Conservation (phyloP, 1,140 invertebrate species). For the Hylyphantes graminicola region DNA sequence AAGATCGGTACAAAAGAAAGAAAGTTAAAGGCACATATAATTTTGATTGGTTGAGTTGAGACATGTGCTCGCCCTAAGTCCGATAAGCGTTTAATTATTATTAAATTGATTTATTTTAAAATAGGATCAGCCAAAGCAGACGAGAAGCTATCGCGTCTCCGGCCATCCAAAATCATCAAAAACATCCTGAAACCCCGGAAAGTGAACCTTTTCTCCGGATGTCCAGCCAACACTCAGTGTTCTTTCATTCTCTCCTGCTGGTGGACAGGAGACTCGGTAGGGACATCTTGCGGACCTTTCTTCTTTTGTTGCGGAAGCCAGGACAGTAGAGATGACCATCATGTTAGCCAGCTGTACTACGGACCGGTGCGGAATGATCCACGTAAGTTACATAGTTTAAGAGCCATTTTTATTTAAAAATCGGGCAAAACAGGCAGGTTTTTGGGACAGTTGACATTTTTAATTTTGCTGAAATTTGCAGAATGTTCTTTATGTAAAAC, state of each 20-base stretch:
- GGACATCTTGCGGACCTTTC: conserved; percentile 74
- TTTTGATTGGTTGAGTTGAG: no score
- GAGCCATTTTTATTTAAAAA: no score
- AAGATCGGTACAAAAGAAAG: no score
- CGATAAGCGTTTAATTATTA: no score
- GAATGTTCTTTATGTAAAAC: no score
- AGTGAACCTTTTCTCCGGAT: conserved; percentile 49
- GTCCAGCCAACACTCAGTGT: conserved; percentile 72
- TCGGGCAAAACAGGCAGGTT: no score
- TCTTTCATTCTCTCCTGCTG: conserved; percentile 94
- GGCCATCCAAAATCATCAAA: conserved; percentile 5
- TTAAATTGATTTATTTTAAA: no score
- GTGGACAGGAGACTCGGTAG: conserved; percentile 87
- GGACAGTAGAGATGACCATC: conserved; percentile 62
- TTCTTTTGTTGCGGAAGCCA: conserved; percentile 86
- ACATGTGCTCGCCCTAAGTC: no score
- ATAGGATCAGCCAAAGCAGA: conserved; percentile 3
- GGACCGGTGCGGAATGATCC: conserved; percentile 80
- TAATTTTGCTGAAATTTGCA: no score
- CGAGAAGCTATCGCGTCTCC: conserved; percentile 40
- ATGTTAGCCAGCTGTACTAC: conserved; percentile 69
- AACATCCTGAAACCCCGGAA: conserved; percentile 50
- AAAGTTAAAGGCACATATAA: no score
- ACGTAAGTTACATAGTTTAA: conserved; percentile 72
- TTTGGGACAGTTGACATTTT: no score